Evolutionary conservation across 2,113 vertebrate species (phyloP), one percentile per base, ranked within the genome.

Genomic region (Trichechus manatus): DNA sequence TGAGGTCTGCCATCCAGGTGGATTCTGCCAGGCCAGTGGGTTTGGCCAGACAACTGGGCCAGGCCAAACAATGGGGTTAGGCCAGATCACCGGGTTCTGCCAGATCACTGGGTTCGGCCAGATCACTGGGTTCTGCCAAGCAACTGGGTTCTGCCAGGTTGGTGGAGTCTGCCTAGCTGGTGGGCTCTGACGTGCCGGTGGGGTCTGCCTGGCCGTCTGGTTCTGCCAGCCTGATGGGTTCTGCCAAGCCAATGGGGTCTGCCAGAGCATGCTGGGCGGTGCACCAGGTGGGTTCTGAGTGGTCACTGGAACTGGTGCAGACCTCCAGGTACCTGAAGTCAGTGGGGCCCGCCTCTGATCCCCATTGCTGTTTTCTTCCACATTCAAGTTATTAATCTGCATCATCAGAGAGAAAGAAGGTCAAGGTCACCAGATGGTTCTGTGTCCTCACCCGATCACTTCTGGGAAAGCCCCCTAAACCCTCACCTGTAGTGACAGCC

Each of bases 331-430:
- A 82, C 97, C 96, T n/a, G 97, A 10, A 95, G 95, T 68, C 74
- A 95, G 53, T 64, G 97, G 90, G 56, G 93, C 78, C 42, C 93
- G 86, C 36, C 97, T 97, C 80, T 97, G 97, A 91, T 98, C 97
- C 47, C 97, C 96, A 96, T 66, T 86, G 94, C 53, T 86, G 75
- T 86, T 97, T 42, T 97, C 97, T 31, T 98, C 97, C 94, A 98
- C 89, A 81, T 96, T 98, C 93, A 98, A 97, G 93, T 98, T 98
- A 91, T 98, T 98, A 89, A 98, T 96, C 97, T 98, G 96, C 42
- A 97, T 70, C n/a, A 91, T 72, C 42, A 94, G 39, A 97, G 78
- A 97, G 77, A 97, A 98, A 77, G 84, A 95, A 95, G 53, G 56
- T 64, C n/a, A 22, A 92, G 5, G 86, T 97, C 42, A 95, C 56